Evolutionary conservation across 2,888 invertebrate species (phyloP).

Genomic region (Emmelina monodactyla): DNA sequence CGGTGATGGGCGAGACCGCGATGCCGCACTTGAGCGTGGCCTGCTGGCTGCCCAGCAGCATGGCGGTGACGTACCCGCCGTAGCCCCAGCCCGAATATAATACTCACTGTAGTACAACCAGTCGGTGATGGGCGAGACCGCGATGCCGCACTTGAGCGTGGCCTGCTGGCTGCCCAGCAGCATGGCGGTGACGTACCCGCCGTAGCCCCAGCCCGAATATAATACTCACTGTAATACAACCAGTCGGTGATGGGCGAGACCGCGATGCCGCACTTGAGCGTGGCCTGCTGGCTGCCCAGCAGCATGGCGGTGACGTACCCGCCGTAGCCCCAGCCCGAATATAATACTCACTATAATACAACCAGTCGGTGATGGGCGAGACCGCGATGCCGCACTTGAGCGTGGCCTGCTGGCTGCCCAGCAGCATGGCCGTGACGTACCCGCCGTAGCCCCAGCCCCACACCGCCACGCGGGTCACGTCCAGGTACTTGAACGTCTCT

Average conservation of each 20-base stretch:
- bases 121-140: conserved; percentile 94
- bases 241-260: conserved; percentile 96
- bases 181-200: conserved; percentile 94
- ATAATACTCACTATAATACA: conserved; percentile 91
- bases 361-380: conserved; percentile 95
- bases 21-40: conserved; percentile 92
- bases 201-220: conserved; percentile 99
- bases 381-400: conserved; percentile 94
- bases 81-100: conserved; percentile 99
- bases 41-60: conserved; percentile 87
- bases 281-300: conserved; percentile 84
- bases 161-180: conserved; percentile 86
- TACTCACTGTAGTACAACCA: conserved; percentile 95
- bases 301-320: conserved; percentile 95
- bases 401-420: conserved; percentile 85
- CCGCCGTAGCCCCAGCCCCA: conserved; percentile 99
- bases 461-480: conserved; percentile 87
- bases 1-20: conserved; percentile 93
- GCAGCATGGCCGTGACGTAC: conserved; percentile 90
- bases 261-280: conserved; percentile 92
- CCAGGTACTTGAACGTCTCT: conserved; percentile 83
- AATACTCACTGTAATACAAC: conserved; percentile 93
- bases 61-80: conserved; percentile 93
- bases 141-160: conserved; percentile 91
- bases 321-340: conserved; percentile 98